phyloP scores from a whole-genome alignment of 2,888 invertebrate species.

The Agonopterix subpropinquella region DNA sequence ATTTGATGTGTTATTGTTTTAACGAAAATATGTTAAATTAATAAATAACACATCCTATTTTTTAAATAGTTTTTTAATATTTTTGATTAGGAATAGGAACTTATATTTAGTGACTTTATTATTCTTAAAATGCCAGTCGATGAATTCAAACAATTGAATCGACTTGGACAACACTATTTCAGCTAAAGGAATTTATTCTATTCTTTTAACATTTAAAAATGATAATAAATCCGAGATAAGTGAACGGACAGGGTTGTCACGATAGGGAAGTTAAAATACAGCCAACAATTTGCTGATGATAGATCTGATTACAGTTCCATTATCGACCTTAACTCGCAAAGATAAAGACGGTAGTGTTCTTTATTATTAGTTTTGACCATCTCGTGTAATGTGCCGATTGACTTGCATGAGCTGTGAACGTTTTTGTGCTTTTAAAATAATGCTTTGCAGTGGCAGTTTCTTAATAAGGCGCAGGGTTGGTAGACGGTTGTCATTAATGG shows the following conservation, averaged over 20 bases:
- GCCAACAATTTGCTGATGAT: slow-evolving; percentile 3
- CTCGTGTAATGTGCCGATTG: slow-evolving; percentile 28
- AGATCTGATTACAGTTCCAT: background rate
- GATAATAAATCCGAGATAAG: slow-evolving; percentile 22
- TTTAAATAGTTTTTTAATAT: too few relatives aligned
- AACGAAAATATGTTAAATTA: too few relatives aligned
- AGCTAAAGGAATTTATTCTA: slow-evolving; percentile 7
- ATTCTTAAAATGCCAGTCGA: too few relatives aligned
- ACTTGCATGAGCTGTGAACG: slow-evolving; percentile 36
- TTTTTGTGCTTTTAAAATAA: slow-evolving; percentile 34
- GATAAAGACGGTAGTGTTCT: slow-evolving; percentile 4
- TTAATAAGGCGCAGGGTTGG: slow-evolving; percentile 36
- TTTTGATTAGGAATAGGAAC: too few relatives aligned
- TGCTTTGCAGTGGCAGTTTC: slow-evolving; percentile 20
- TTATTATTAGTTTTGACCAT: background rate
- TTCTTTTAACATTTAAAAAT: slow-evolving; percentile 15
- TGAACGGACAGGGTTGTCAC: slow-evolving; percentile 20
- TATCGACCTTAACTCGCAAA: slow-evolving; percentile 13
- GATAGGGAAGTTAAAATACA: slow-evolving; percentile 11
- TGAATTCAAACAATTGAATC: too few relatives aligned
- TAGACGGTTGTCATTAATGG: slow-evolving; percentile 35
- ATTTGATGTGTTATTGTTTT: too few relatives aligned
- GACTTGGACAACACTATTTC: slow-evolving; percentile 9
- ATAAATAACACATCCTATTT: too few relatives aligned
- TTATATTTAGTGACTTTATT: too few relatives aligned